A percentile compares a stretch with the other conserved stretches of the same genome.
These are phyloP conservation scores for Nasonia longicornis DNA, from an alignment of 1,140 invertebrate species.

Conservation along the genomic window DNA sequence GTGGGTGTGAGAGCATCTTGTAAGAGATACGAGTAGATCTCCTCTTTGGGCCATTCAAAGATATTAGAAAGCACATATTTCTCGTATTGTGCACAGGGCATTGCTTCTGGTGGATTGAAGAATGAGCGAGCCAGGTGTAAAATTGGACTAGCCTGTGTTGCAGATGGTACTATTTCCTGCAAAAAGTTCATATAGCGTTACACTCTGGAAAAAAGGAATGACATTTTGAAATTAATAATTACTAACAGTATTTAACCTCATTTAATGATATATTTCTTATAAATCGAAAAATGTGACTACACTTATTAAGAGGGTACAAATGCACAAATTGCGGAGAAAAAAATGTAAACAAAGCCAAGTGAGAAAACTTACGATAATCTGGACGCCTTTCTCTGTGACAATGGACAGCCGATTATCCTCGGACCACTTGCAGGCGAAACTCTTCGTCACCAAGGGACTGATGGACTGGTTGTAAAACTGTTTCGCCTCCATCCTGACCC, in stretches of 20 bases:
- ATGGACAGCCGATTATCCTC: constrained; percentile 64
- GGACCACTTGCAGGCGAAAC: constrained; percentile 63
- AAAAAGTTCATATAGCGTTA: constrained; percentile 33
- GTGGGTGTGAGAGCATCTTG: constrained; percentile 59
- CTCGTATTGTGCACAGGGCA: constrained; percentile 53
- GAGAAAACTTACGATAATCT: constrained; percentile 62
- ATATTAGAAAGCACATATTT: constrained; percentile 51
- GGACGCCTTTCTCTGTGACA: constrained; percentile 61
- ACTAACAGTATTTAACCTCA: too few relatives aligned
- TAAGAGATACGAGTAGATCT: constrained; percentile 58
- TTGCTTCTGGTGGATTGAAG: constrained; percentile 54
- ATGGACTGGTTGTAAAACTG: constrained; percentile 59
- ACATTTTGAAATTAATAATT: too few relatives aligned
- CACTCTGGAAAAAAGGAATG: too few relatives aligned
- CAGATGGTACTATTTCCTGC: constrained; percentile 61
- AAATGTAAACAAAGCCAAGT: background rate
- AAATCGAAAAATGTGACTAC: background rate
- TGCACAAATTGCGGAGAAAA: background rate
- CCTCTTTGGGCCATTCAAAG: constrained; percentile 54
- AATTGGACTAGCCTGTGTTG: constrained; percentile 52
- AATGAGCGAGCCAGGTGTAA: constrained; percentile 61
- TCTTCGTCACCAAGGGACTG: constrained; percentile 55
- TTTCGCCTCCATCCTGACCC: constrained; percentile 52
- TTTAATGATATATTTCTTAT: too few relatives aligned
- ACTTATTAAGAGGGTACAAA: constrained; percentile 31